phyloP scores from a whole-genome alignment of 1,140 invertebrate genomes.

The Dendrolimus punctatus region DNA sequence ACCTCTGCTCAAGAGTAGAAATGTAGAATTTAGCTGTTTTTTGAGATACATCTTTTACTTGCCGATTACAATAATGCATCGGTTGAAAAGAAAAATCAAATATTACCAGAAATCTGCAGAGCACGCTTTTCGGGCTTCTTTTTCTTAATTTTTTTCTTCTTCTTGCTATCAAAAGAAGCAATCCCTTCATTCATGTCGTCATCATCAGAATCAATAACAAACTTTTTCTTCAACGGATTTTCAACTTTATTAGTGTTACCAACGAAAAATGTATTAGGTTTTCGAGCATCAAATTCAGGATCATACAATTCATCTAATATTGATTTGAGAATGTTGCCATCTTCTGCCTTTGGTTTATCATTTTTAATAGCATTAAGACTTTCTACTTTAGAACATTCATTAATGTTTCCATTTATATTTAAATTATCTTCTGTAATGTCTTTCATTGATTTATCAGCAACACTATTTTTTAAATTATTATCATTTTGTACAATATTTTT shows the following conservation, averaged over 20 bases:
- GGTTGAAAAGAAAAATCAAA: constrained; percentile 32
- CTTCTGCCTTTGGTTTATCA: constrained; percentile 7
- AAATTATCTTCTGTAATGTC: constrained; percentile 2
- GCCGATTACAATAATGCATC: no score
- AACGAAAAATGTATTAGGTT: constrained; percentile 42
- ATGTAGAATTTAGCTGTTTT: no score
- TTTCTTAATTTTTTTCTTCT: constrained; percentile 49
- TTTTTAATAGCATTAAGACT: background rate
- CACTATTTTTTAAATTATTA: constrained; percentile 1
- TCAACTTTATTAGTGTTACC: constrained; percentile 20
- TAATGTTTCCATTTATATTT: no score
- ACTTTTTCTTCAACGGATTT: constrained; percentile 42
- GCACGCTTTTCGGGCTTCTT: constrained; percentile 46
- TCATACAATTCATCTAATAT: constrained; percentile 54
- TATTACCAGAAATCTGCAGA: constrained; percentile 58
- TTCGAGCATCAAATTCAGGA: constrained; percentile 37
- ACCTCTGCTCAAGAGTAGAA: no score
- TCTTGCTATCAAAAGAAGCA: constrained; percentile 16
- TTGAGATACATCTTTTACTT: no score
- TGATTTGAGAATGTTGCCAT: constrained; percentile 32
- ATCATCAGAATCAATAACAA: constrained; percentile 68
- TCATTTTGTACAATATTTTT: background rate
- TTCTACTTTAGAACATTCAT: background rate
- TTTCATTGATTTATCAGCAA: constrained; percentile 1
- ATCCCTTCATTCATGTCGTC: constrained; percentile 56